phyloP scores from a whole-genome alignment of 2,888 invertebrate genomes.

The Cantharis lateralis region DNA sequence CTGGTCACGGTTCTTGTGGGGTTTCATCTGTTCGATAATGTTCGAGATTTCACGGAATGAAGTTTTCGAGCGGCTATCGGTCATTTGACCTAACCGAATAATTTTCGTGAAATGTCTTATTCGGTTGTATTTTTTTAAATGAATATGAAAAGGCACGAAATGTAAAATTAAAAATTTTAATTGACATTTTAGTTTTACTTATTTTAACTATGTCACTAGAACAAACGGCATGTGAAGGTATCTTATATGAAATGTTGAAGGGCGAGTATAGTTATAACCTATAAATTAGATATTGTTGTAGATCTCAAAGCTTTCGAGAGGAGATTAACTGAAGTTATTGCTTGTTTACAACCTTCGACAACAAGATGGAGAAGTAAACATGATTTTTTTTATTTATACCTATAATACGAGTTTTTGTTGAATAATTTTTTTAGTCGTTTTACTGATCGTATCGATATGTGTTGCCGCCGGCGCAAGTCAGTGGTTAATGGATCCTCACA shows the following conservation, averaged over 20 bases:
- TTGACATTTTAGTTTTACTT: conserved; percentile 5
- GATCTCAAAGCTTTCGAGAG: conserved; percentile 98
- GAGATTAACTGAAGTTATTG: conserved; percentile 94
- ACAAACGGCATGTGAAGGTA: conserved; percentile 92
- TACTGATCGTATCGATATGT: conserved; percentile 84
- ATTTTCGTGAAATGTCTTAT: background rate
- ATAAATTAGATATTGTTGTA: conserved; percentile 59
- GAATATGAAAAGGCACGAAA: background rate
- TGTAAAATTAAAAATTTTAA: background rate
- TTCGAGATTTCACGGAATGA: background rate
- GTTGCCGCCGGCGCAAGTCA: conserved; percentile 95
- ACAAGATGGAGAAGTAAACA: conserved; percentile 92
- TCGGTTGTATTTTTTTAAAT: background rate
- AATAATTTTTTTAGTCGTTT: conserved; percentile 68
- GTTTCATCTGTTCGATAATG: too few species aligned
- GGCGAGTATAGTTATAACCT: conserved; percentile 46
- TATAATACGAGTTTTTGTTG: background rate
- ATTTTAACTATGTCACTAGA: conserved; percentile 71
- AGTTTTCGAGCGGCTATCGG: background rate
- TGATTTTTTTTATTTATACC: conserved; percentile 1
- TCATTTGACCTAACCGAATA: background rate
- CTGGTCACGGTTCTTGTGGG: too few species aligned
- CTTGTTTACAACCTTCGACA: conserved; percentile 92
- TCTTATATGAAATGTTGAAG: conserved; percentile 34
- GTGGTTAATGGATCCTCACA: conserved; percentile 93